Conservation (phyloP, 1,140 invertebrate genomes). For the Carcinoscorpius rotundicauda region DNA sequence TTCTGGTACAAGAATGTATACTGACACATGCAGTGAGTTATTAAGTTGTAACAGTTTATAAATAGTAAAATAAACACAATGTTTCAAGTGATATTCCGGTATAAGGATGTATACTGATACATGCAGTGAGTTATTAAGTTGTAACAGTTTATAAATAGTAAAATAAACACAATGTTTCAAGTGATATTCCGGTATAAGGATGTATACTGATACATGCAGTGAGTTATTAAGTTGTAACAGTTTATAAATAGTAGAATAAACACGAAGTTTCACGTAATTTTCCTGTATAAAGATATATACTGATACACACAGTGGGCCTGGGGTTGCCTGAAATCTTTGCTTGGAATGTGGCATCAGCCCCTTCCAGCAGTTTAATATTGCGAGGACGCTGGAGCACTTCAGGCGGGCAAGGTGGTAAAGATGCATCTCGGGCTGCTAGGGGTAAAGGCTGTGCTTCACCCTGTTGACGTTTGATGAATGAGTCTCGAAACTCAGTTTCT, state of each 20-base stretch:
- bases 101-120: too few species aligned
- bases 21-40: too few species aligned
- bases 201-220: conserved; percentile 5
- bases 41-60: too few species aligned
- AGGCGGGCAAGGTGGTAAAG: conserved; percentile 65
- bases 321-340: conserved; percentile 69
- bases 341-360: conserved; percentile 74
- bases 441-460: conserved; percentile 7
- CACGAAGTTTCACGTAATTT: too few species aligned
- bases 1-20: too few species aligned
- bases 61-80: too few species aligned
- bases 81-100: too few species aligned
- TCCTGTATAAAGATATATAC: too few species aligned
- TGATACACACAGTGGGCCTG: conserved; percentile 47
- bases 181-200: not conserved
- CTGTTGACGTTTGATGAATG: conserved; percentile 53
- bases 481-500: conserved; percentile 81
- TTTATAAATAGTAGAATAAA: too few species aligned
- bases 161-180: conserved; percentile 11
- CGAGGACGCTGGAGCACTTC: conserved; percentile 80
- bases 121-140: too few species aligned
- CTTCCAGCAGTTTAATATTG: conserved; percentile 83
- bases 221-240: too few species aligned
- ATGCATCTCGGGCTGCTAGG: conserved; percentile 40
- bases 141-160: too few species aligned